Base-by-base conservation (phyloP, 2,797 vertebrate species). In the Novumbra hubbsi region DNA sequence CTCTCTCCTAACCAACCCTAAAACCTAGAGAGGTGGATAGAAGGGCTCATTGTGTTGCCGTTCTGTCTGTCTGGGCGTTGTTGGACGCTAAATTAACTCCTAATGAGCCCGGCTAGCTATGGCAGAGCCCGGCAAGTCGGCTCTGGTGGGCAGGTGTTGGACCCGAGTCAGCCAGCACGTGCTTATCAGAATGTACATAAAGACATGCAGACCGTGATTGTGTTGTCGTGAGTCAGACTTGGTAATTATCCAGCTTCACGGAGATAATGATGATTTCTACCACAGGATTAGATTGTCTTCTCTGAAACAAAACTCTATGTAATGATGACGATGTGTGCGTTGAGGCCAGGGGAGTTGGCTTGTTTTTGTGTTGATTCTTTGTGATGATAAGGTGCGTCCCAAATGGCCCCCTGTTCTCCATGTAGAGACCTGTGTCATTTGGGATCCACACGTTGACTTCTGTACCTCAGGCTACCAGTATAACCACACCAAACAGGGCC, bases 381-480 rank as follows among this genome's bases (percentile, higher is more conserved):
- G 83, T 86, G 76, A 79, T 73, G 76, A 14, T 60, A 60, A 24
- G 0, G 11, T 55, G 21, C 2, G 19, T 60, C 55, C 55, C 55
- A 24, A 60, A 60, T 60, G 55, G 21, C 21, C 19, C 55, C 21
- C 21, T 60, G 55, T 60, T 27, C 55, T 12, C 55, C 1, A 27
- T 60, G 7, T 60, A 60, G 55, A 12, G 55, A 7, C 21, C 5
- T 24, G 55, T 24, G 21, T 2, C 11, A 12, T 27, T 27, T 27
- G 55, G 55, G 6, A 11, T 0, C 1, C 55, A 24, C 9, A 3
- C 11, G 8, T 57, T n/a, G 77, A 82, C 75, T 67, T 81, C 80
- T 81, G 82, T 85, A 86, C 82, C 81, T 88, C 82, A 81, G 81
- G 84, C 81, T 79, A 76, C 14, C 0, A 17, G 24, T 70, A 66